Evolutionary conservation across 2,888 invertebrate genomes (phyloP), one percentile per base, ranked within the genome.

Genomic region (Tetragonula carbonaria): DNA sequence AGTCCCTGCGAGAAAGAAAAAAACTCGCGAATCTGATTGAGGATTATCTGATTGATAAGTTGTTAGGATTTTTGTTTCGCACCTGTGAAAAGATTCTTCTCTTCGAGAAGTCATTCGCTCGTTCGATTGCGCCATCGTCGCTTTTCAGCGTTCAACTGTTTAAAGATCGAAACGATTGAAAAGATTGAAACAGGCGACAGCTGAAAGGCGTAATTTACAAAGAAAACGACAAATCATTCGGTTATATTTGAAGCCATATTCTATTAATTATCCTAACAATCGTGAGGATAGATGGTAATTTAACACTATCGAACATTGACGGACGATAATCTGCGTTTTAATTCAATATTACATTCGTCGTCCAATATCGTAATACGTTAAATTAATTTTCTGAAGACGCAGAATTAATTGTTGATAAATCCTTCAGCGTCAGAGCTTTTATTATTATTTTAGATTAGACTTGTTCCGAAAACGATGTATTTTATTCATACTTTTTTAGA

Each of bases 201-300:
- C 14, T 68, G 59, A 62, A 62, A 76, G 33, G 50, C n/a, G n/a
- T 51, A 70, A 76, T 70, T 76, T 71, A 23, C 53, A 70, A 65
- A 63, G 77, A 71, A 77, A 70, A 71, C 63, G 77, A 53, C 71
- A 53, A 71, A 62, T 71, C 70, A 65, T 33, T 65, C 70, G 33
- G 53, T 33, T 45, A 18, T n/a, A 16, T 45, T 55, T 33, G n/a
- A 53, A 62, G 53, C n/a, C 18, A n/a, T 16, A 14, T 71, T 33
- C 71, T 62, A 63, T 77, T 38, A 62, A 70, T 70, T 77, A 63
- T 70, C 23, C 62, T 14, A 63, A 68, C 68, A 51, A 51, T 59
- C 21, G 13, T 14, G 21, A 53, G 23, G 38, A 66, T 45, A 66
- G 66, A n/a, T 53, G n/a, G 38, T 74, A 55, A 74, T 66, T 66